Conservation (phyloP, 2,797 vertebrate genomes). For the Mormyrus proboscirostris region DNA sequence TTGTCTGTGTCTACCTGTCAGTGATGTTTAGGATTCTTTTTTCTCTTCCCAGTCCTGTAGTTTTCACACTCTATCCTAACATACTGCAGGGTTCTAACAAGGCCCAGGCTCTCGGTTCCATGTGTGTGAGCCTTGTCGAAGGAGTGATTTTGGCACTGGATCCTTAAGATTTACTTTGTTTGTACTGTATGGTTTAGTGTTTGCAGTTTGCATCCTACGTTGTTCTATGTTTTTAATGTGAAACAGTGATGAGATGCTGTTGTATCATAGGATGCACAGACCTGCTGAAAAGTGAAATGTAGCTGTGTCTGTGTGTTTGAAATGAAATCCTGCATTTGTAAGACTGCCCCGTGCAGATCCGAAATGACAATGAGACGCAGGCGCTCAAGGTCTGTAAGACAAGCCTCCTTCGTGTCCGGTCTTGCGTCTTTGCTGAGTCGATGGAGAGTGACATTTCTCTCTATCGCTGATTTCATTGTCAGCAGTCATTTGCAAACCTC, state of each 20-base stretch:
- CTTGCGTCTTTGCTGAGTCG: slow-evolving; percentile 3
- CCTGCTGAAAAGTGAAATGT: neutral
- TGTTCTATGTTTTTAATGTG: neutral
- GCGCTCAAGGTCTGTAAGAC: neutral
- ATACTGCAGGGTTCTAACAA: slow-evolving; percentile 3
- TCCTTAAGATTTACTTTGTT: neutral
- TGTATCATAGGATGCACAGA: neutral
- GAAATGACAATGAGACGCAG: neutral
- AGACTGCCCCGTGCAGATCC: neutral
- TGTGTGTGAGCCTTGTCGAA: neutral
- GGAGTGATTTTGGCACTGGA: neutral
- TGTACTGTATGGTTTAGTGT: neutral
- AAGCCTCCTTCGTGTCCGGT: neutral
- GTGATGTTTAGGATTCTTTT: neutral
- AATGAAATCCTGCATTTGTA: neutral
- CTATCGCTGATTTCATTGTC: slow-evolving; percentile 1
- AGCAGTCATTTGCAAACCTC: slow-evolving; percentile 4
- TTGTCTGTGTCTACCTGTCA: slow-evolving; percentile 1
- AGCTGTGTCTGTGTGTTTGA: neutral
- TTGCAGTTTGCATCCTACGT: neutral
- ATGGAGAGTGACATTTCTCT: slow-evolving; percentile 6
- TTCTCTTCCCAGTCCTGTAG: neutral
- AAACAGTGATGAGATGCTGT: neutral
- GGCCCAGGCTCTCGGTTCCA: neutral
- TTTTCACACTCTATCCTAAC: neutral